Conservation (phyloP, 2,888 invertebrate genomes). For the Lacanobia oleracea region DNA sequence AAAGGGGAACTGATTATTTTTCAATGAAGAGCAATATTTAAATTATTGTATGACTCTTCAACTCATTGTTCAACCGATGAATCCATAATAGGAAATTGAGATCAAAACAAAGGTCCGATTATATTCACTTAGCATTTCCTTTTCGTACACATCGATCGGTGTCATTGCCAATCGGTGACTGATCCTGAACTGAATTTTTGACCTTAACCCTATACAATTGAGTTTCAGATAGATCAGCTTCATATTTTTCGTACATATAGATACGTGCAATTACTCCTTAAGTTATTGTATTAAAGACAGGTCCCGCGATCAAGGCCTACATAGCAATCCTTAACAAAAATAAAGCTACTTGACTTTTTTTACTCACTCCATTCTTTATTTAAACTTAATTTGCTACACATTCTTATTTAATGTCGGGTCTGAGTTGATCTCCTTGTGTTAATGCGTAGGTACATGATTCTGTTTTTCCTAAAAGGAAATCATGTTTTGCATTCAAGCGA, state of each 20-base stretch:
- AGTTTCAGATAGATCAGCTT: constrained; percentile 23
- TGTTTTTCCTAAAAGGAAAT: constrained; percentile 30
- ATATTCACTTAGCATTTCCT: constrained; percentile 25
- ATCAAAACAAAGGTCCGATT: constrained; percentile 26
- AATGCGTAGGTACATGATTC: constrained; percentile 5
- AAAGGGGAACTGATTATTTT: not conserved
- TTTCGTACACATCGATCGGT: constrained; percentile 44
- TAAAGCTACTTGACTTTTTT: constrained; percentile 19
- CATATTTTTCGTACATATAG: not conserved
- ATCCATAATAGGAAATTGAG: constrained; percentile 21
- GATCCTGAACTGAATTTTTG: constrained; percentile 55
- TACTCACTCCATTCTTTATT: constrained; percentile 21
- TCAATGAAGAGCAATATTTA: not conserved
- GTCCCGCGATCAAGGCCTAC: constrained; percentile 18
- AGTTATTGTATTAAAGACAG: constrained; percentile 33
- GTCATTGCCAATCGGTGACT: constrained; percentile 49
- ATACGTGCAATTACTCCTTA: constrained; percentile 8
- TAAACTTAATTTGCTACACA: constrained; percentile 29
- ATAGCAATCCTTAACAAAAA: constrained; percentile 25
- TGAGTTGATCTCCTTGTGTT: constrained; percentile 52
- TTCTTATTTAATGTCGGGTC: constrained; percentile 9
- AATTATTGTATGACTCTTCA: not conserved
- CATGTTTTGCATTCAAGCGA: constrained; percentile 43
- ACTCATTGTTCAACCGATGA: not conserved
- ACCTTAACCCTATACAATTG: constrained; percentile 39